Base-by-base conservation (phyloP, 1,140 invertebrate genomes). In the Saccostrea cuccullata region DNA sequence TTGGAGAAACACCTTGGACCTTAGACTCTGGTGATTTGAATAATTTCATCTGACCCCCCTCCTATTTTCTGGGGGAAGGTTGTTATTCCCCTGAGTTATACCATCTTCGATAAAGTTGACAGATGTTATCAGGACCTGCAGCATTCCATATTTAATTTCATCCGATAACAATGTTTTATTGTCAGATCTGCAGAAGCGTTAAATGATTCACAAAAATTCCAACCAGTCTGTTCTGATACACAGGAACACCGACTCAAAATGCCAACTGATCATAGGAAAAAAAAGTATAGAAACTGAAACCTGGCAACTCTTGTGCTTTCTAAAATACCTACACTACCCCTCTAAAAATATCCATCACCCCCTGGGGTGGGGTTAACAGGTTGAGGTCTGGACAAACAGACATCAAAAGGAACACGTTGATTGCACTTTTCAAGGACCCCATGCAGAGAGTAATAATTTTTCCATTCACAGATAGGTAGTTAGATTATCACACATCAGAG, bases 311-410 rank as follows among this genome's bases (percentile, higher is more conserved):
- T 2, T 4, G 13, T 77, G 70, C 70, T 77, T 12, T 30, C 70
- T 77, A 26, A 1, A 30, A 77, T 77, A 77, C 11, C 26, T 77
- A 26, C 15, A 77, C 70, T 36, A 77, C 70, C 70, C 30, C 67
- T 26, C 23, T 77, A 26, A 77, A 13, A 36, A 36, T 30, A 67
- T 6, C 20, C 20, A 67, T 36, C 23, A 77, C 70, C 70, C 70
- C 70, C 70, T 77, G 70, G 23, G 70, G 70, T 77, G 23, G 70
- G 70, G 70, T 77, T 12, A 77, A 77, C 70, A 77, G 70, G 70
- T 77, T 30, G 70, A 36, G 3, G 23, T 15, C 26, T 77, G 70
- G 70, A 36, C 58, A 77, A 36, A 77, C 36, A 77, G 17, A 77
- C 26, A 73, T 73, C 67, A 36, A 77, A 77, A 77, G 23, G 15